A percentile compares a stretch with the other conserved stretches of the same genome.
These are phyloP conservation scores for Drosophila kurseongensis DNA, from an alignment of 1,140 invertebrate species.

Conservation along the genomic window DNA sequence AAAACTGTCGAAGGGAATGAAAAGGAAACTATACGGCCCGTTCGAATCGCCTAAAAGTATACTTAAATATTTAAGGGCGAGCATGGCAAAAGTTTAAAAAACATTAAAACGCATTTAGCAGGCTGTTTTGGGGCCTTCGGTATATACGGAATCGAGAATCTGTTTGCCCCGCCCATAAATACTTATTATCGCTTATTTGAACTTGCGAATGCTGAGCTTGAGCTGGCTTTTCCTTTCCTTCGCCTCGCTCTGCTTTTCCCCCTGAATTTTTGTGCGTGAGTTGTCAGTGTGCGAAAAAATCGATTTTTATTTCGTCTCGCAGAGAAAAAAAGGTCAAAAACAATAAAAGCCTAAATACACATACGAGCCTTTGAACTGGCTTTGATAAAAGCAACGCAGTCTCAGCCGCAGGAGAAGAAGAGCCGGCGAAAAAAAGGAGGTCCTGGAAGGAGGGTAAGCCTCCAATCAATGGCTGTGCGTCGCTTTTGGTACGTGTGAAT, in stretches of 20 bases:
- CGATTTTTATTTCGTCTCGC: conserved; percentile 65
- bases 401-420: conserved; percentile 21
- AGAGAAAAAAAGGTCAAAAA: conserved; percentile 78
- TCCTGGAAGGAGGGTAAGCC: conserved; percentile 49
- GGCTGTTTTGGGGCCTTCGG: conserved; percentile 41
- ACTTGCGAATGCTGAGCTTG: conserved; percentile 72
- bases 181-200: conserved; percentile 83
- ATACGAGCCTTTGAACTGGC: conserved; percentile 80
- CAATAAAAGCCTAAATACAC: conserved; percentile 83
- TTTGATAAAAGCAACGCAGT: conserved; percentile 69
- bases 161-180: conserved; percentile 67
- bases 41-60: conserved; percentile 63
- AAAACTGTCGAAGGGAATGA: conserved; percentile 52
- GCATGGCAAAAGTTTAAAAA: conserved; percentile 51
- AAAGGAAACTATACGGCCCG: conserved; percentile 43
- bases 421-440: conserved; percentile 1
- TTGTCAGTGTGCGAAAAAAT: conserved; percentile 54
- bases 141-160: conserved; percentile 32
- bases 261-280: conserved; percentile 32
- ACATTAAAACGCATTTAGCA: conserved; percentile 81
- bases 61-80: conserved; percentile 70
- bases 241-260: conserved; percentile 1
- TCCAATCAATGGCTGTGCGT: conserved; percentile 82
- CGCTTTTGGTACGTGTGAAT: conserved; percentile 83
- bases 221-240: conserved; percentile 43